A percentile compares a stretch with the other conserved stretches of the same genome.
Evolutionary conservation across 2,888 invertebrate genomes (phyloP).

Genomic region (Acanthosepion lycidas): DNA sequence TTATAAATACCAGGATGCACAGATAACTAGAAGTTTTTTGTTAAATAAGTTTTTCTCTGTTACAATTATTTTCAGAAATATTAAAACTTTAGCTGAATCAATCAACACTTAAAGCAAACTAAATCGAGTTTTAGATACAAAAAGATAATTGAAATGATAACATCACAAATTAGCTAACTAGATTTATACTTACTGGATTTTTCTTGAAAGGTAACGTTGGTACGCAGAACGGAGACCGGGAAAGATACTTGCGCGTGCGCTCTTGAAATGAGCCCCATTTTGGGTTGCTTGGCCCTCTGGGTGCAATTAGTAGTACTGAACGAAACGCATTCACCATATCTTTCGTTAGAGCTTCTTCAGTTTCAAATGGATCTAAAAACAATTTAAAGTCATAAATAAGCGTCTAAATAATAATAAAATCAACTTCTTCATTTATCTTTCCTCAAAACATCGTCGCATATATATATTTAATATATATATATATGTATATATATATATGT

Average conservation of each 20-base stretch:
- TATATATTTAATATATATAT: too few relatives aligned
- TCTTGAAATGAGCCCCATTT: constrained; percentile 61
- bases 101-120: too few relatives aligned
- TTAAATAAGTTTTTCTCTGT: too few relatives aligned
- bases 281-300: constrained; percentile 60
- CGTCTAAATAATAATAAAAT: background rate
- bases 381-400: background rate
- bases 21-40: too few relatives aligned
- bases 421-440: too few relatives aligned
- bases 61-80: too few relatives aligned
- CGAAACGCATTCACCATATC: constrained; percentile 60
- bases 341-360: constrained; percentile 46
- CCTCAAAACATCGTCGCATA: too few relatives aligned
- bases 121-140: too few relatives aligned
- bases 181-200: background rate
- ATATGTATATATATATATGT: too few relatives aligned
- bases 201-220: constrained; percentile 42
- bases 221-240: constrained; percentile 45
- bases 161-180: background rate
- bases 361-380: constrained; percentile 59
- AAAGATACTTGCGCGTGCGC: constrained; percentile 50
- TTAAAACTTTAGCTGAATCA: too few relatives aligned
- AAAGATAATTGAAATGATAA: too few relatives aligned
- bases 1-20: too few relatives aligned
- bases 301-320: constrained; percentile 62